Conservation (phyloP, 23 tunicate species). For the Botrylloides violaceus region DNA sequence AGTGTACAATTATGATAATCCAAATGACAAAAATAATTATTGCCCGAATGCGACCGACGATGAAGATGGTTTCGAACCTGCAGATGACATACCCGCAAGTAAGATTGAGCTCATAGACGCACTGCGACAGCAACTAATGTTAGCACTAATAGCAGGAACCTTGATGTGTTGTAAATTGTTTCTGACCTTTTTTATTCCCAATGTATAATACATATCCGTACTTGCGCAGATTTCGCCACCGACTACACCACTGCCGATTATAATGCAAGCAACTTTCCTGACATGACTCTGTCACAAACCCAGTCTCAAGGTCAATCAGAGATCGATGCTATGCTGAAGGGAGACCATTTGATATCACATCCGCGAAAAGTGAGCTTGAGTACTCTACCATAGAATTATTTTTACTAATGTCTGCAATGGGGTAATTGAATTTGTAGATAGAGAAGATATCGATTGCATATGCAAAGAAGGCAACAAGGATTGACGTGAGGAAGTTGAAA, state of each 20-base stretch:
- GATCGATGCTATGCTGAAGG: slow-evolving; percentile 51
- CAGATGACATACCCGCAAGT: slow-evolving; percentile 2
- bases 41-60: slow-evolving; percentile 23
- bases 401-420: too few relatives aligned
- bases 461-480: slow-evolving; percentile 67
- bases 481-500: slow-evolving; percentile 63
- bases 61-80: neutral
- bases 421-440: slow-evolving; percentile 37
- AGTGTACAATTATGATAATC: slow-evolving; percentile 20
- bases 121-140: too few relatives aligned
- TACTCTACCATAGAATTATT: too few relatives aligned
- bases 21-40: slow-evolving; percentile 23
- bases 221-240: slow-evolving; percentile 22
- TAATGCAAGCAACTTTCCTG: slow-evolving; percentile 23
- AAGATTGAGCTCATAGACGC: too few relatives aligned
- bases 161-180: too few relatives aligned
- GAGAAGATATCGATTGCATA: slow-evolving; percentile 57
- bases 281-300: slow-evolving; percentile 8
- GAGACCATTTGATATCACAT: slow-evolving; percentile 52
- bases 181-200: too few relatives aligned
- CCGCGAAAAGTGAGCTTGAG: slow-evolving; percentile 49
- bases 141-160: too few relatives aligned
- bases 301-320: slow-evolving; percentile 6
- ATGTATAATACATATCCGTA: too few relatives aligned
- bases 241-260: slow-evolving; percentile 12